Evolutionary conservation across 64 coral and sea anemone species (phyloP).

Genomic region (Montipora capricornis): DNA sequence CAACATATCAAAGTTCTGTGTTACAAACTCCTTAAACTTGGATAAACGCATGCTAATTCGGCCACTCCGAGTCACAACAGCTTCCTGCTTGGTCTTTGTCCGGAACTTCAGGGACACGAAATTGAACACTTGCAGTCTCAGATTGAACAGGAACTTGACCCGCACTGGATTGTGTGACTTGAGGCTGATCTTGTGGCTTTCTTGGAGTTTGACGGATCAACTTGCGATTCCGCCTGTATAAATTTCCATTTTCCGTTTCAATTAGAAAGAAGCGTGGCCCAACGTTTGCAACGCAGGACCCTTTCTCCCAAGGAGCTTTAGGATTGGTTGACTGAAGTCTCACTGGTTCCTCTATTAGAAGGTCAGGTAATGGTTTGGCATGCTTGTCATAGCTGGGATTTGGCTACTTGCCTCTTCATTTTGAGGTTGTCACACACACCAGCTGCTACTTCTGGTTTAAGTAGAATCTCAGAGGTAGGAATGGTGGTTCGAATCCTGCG

Average conservation of each 20-base stretch:
- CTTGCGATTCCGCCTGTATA: background rate
- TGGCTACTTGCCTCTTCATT: constrained; percentile 2
- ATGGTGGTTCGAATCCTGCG: constrained; percentile 11
- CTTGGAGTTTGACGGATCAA: background rate
- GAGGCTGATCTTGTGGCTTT: background rate
- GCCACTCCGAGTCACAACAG: too few relatives aligned
- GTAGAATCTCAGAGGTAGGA: background rate
- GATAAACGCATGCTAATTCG: too few relatives aligned
- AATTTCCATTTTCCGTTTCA: background rate
- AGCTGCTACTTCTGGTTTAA: too few relatives aligned
- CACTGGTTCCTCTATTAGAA: constrained; percentile 18
- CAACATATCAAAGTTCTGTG: too few relatives aligned
- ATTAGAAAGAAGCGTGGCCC: constrained; percentile 3
- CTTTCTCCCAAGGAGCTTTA: background rate
- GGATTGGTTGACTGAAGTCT: background rate
- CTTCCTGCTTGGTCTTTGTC: too few relatives aligned
- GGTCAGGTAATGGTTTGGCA: background rate
- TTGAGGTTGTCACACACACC: constrained; percentile 6
- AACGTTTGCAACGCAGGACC: background rate
- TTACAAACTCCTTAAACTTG: too few relatives aligned
- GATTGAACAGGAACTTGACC: too few relatives aligned
- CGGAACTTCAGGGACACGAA: too few relatives aligned
- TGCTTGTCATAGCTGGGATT: constrained; percentile 13
- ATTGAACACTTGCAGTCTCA: too few relatives aligned
- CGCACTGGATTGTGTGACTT: too few relatives aligned